phyloP scores from a whole-genome alignment of 2,888 invertebrate genomes.

The Metopia argyrocephala region DNA sequence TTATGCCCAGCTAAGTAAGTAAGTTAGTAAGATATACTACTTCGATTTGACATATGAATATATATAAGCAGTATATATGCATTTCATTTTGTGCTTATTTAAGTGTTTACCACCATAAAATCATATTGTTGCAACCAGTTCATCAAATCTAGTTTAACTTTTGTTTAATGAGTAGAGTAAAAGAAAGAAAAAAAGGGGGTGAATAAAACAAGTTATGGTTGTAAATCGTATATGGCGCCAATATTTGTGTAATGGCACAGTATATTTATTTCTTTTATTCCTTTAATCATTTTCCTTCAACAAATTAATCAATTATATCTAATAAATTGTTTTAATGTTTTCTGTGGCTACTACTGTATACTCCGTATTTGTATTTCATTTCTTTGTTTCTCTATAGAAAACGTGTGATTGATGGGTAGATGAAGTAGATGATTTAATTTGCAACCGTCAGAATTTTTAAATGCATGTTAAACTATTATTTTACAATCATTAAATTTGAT shows the following conservation, averaged over 20 bases:
- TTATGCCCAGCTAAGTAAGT: too few relatives aligned
- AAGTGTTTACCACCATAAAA: too few relatives aligned
- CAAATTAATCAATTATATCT: slow-evolving; percentile 57
- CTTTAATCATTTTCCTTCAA: background rate
- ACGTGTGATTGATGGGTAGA: too few relatives aligned
- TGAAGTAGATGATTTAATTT: slow-evolving; percentile 24
- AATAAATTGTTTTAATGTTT: slow-evolving; percentile 55
- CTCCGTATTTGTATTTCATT: background rate
- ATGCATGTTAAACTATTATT: slow-evolving; percentile 29
- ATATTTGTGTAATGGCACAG: slow-evolving; percentile 3
- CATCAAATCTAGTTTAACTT: too few relatives aligned
- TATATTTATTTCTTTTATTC: background rate
- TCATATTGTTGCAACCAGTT: too few relatives aligned
- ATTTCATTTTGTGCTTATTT: too few relatives aligned
- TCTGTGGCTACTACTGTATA: slow-evolving; percentile 43
- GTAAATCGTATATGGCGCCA: slow-evolving; percentile 37
- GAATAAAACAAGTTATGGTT: slow-evolving; percentile 34
- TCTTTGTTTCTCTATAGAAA: background rate
- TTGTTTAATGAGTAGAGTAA: too few relatives aligned
- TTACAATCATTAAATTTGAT: slow-evolving; percentile 55
- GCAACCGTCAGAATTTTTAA: slow-evolving; percentile 33
- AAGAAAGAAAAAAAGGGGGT: too few relatives aligned
- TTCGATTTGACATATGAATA: too few relatives aligned
- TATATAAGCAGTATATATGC: too few relatives aligned
- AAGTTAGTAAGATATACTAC: too few relatives aligned